A percentile compares a stretch with the other conserved stretches of the same genome.
Evolutionary conservation across 2,113 vertebrate genomes (phyloP).

Genomic region (Plectropomus leopardus): DNA sequence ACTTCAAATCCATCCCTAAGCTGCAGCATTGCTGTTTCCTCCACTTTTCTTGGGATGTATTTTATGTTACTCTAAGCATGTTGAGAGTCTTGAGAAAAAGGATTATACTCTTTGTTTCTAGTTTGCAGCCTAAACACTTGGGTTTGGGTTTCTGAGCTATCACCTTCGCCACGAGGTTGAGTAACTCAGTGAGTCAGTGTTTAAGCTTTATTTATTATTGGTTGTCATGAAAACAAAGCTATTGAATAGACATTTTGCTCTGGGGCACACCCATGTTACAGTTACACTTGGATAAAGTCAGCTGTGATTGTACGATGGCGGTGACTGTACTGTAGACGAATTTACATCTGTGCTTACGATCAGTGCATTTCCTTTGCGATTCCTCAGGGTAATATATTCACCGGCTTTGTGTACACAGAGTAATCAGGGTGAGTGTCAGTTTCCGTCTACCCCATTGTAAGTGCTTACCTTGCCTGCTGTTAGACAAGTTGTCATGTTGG

Average conservation of each 20-base stretch:
- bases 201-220: constrained; percentile 78
- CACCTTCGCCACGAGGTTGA: constrained; percentile 35
- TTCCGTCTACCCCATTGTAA: constrained; percentile 38
- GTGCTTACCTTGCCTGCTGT: constrained; percentile 48
- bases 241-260: constrained; percentile 57
- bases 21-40: background rate
- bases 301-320: constrained; percentile 40
- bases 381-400: constrained; percentile 19
- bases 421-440: constrained; percentile 42
- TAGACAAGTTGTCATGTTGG: constrained; percentile 50
- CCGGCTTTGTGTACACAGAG: constrained; percentile 11
- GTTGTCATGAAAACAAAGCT: constrained; percentile 84
- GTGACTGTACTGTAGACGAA: constrained; percentile 32
- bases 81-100: constrained; percentile 42
- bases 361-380: constrained; percentile 21
- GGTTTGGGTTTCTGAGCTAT: constrained; percentile 43
- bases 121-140: constrained; percentile 58
- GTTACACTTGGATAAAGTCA: constrained; percentile 45
- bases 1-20: background rate
- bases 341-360: constrained; percentile 34
- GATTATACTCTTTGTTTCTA: constrained; percentile 38
- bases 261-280: constrained; percentile 65
- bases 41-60: background rate
- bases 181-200: constrained; percentile 66
- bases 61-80: background rate